Conservation (phyloP, 2,888 invertebrate species). For the Hirtodrosophila cameraria region DNA sequence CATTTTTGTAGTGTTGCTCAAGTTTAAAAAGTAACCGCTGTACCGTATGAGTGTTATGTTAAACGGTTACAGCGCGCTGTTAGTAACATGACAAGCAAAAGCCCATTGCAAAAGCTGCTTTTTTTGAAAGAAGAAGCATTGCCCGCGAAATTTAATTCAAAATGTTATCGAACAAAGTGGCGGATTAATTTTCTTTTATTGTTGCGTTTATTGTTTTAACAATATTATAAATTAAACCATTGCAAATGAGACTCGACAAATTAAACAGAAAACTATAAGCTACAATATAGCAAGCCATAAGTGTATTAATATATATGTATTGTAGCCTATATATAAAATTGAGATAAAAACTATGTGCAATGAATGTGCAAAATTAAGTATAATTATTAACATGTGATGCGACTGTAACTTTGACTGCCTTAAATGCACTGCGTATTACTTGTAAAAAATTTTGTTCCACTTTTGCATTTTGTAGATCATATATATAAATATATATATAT, state of each 20-base stretch:
- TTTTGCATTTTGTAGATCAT: constrained; percentile 31
- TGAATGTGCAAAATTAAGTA: constrained; percentile 59
- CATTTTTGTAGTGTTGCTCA: constrained; percentile 44
- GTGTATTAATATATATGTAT: constrained; percentile 2
- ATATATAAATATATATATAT: constrained; percentile 20
- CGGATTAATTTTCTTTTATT: constrained; percentile 44
- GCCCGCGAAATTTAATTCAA: constrained; percentile 9
- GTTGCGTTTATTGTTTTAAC: constrained; percentile 38
- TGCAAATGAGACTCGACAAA: constrained; percentile 59
- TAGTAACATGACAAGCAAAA: constrained; percentile 54
- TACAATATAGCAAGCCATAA: constrained; percentile 29
- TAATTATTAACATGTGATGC: constrained; percentile 64
- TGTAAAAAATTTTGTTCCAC: constrained; percentile 40
- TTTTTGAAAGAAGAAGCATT: constrained; percentile 6
- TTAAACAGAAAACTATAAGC: constrained; percentile 35
- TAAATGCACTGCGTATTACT: constrained; percentile 65
- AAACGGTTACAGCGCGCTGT: constrained; percentile 47
- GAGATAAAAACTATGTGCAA: constrained; percentile 60
- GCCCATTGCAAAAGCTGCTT: constrained; percentile 16
- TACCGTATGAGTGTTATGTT: constrained; percentile 39
- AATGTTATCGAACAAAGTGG: constrained; percentile 27
- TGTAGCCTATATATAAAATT: constrained; percentile 24
- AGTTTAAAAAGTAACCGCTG: constrained; percentile 28
- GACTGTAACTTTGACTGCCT: constrained; percentile 32
- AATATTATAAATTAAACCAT: constrained; percentile 31